Evolutionary conservation across 1,140 invertebrate species (phyloP).

Genomic region (Pogonomyrmex californicus): DNA sequence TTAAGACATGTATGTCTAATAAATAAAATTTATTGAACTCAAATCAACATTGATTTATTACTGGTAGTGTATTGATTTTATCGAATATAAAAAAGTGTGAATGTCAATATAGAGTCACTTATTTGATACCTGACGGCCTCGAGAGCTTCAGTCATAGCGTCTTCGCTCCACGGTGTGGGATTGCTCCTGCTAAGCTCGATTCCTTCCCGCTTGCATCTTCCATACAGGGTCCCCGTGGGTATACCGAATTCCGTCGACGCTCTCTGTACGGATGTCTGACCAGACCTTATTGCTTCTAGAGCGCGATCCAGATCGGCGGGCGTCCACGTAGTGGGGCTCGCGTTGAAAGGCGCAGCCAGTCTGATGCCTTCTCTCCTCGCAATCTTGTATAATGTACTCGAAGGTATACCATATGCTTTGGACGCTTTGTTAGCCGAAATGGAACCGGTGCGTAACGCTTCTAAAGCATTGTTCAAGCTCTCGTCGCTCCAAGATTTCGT

Average conservation of each 20-base stretch:
- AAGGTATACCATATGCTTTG: conserved; percentile 96
- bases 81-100: neutral
- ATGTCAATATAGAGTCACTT: conserved; percentile 19
- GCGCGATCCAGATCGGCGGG: conserved; percentile 94
- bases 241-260: conserved; percentile 95
- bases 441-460: conserved; percentile 93
- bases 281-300: conserved; percentile 93
- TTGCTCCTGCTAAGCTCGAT: conserved; percentile 95
- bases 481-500: conserved; percentile 96
- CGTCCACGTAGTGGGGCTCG: conserved; percentile 95
- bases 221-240: conserved; percentile 94
- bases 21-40: conserved; percentile 10
- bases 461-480: conserved; percentile 92
- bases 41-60: neutral
- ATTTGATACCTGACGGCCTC: conserved; percentile 92
- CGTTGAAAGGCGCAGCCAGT: conserved; percentile 95
- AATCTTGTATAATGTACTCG: conserved; percentile 96
- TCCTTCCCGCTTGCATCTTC: conserved; percentile 94
- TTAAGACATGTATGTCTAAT: neutral
- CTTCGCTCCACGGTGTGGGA: conserved; percentile 96
- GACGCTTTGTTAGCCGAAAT: conserved; percentile 96
- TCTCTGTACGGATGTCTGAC: conserved; percentile 94
- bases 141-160: conserved; percentile 95
- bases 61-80: neutral
- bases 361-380: conserved; percentile 95